phyloP scores from a whole-genome alignment of 2,113 vertebrate species.

The Ammospiza caudacuta region DNA sequence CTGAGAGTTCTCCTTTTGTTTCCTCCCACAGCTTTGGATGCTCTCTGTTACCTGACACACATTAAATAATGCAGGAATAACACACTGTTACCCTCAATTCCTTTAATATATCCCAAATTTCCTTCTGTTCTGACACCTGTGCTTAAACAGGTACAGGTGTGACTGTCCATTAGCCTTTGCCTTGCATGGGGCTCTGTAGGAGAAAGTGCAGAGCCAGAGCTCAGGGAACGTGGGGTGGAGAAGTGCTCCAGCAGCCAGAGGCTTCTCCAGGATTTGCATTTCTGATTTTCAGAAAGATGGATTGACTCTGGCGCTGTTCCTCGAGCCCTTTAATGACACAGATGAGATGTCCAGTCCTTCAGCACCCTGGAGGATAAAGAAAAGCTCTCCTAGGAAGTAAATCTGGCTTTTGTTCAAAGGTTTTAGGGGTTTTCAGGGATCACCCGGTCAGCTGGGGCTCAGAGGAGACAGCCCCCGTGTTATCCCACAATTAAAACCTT shows the following conservation, averaged over 20 bases:
- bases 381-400: neutral
- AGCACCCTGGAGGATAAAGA: neutral
- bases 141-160: neutral
- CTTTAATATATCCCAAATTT: neutral
- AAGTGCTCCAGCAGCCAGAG: neutral
- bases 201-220: neutral
- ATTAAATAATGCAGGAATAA: neutral
- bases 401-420: neutral
- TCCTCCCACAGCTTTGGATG: neutral
- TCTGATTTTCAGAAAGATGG: neutral
- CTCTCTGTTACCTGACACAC: neutral
- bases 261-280: neutral
- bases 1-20: neutral
- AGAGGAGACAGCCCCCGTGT: neutral
- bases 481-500: neutral
- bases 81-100: accelerated
- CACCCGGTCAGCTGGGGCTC: neutral
- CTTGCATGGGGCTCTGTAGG: neutral
- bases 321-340: neutral
- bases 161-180: neutral
- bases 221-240: accelerated
- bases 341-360: neutral
- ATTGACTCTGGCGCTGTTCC: neutral
- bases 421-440: neutral
- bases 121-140: neutral